phyloP scores from a whole-genome alignment of 92 coral and sea anemone genomes.

The Micromussa lordhowensis region DNA sequence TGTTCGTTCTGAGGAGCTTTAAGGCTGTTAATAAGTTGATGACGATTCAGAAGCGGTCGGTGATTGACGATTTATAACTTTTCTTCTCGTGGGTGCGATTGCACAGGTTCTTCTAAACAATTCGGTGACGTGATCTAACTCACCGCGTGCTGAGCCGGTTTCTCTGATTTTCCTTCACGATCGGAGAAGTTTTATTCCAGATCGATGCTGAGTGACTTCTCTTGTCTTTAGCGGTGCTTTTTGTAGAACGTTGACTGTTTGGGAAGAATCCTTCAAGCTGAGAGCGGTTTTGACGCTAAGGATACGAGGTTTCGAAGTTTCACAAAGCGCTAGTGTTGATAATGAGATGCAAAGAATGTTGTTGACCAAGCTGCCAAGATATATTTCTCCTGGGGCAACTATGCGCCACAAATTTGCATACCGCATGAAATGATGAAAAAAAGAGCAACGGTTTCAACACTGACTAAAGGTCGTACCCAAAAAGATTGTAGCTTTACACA shows the following conservation, averaged over 20 bases:
- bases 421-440: background rate
- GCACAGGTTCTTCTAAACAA: background rate
- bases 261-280: background rate
- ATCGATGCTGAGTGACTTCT: background rate
- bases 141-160: background rate
- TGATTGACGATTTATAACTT: background rate
- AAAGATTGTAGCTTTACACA: too few relatives aligned
- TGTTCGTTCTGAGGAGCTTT: background rate
- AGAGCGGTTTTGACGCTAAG: background rate
- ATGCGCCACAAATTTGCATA: slow-evolving; percentile 7
- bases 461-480: too few relatives aligned
- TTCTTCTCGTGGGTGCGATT: background rate
- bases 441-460: too few relatives aligned
- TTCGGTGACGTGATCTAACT: background rate
- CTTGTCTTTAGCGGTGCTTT: background rate
- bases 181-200: background rate
- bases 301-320: background rate
- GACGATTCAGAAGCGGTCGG: background rate
- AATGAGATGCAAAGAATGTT: slow-evolving; percentile 13
- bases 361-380: background rate
- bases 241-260: background rate
- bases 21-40: background rate
- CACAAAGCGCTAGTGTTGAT: background rate
- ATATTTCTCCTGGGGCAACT: slow-evolving; percentile 6
- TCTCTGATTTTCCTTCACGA: background rate